Conservation (phyloP, 2,113 vertebrate genomes). For the Lonchura striata region DNA sequence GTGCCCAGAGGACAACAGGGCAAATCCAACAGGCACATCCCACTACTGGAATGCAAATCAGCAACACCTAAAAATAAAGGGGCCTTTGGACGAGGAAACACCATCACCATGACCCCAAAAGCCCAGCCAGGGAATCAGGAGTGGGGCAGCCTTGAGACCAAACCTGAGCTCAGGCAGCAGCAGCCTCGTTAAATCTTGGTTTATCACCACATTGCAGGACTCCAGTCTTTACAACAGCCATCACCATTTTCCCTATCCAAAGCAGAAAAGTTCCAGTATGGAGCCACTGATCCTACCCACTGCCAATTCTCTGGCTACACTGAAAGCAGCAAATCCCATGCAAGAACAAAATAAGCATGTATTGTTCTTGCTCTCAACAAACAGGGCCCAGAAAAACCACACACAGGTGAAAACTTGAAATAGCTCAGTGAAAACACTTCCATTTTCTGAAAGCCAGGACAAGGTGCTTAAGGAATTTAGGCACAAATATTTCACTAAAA, state of each 20-base stretch:
- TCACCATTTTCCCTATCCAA: neutral
- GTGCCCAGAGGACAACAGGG: neutral
- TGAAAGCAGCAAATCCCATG: neutral
- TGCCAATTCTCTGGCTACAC: neutral
- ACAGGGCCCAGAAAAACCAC: neutral
- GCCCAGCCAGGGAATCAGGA: neutral
- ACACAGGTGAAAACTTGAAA: neutral
- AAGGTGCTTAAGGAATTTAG: neutral
- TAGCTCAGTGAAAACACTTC: neutral
- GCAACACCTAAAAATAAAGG: neutral
- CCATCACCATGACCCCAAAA: rapidly evolving
- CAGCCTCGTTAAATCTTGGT: rapidly evolving
- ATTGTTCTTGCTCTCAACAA: neutral
- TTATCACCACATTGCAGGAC: neutral
- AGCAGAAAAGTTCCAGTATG: neutral
- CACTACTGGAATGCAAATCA: neutral
- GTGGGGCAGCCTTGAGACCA: neutral
- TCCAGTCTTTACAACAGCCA: neutral
- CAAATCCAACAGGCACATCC: neutral
- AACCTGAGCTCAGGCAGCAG: neutral
- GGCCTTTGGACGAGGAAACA: neutral
- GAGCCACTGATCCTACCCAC: neutral
- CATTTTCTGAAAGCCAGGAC: neutral
- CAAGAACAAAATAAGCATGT: neutral
- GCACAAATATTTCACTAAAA: neutral